phyloP scores from a whole-genome alignment of 2,113 vertebrate species.

The Neotragus moschatus region DNA sequence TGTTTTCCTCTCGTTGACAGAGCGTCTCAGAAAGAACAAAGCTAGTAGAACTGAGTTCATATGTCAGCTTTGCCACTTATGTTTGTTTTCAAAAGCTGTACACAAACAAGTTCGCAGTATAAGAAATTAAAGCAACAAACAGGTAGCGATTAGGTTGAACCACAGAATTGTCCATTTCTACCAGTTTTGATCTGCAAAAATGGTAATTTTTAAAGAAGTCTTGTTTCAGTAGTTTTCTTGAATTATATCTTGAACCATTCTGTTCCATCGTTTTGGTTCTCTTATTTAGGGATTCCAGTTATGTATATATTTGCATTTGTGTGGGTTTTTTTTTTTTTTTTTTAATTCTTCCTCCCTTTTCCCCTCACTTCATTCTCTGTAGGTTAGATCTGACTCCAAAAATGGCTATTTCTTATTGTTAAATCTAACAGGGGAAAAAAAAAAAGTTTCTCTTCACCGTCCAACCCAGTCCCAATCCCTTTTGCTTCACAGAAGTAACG shows the following conservation, averaged over 20 bases:
- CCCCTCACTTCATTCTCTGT: background rate
- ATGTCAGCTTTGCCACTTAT: background rate
- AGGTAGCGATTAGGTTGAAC: background rate
- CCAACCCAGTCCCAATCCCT: background rate
- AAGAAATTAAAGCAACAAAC: background rate
- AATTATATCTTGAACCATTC: background rate
- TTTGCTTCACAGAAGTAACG: background rate
- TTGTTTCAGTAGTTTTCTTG: background rate
- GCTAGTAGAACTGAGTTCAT: background rate
- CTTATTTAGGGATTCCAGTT: background rate
- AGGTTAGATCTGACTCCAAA: background rate
- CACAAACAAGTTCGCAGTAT: background rate
- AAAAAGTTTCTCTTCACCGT: background rate
- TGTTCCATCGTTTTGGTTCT: background rate
- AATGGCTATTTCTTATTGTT: background rate
- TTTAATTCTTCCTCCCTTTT: background rate
- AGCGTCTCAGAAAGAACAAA: background rate
- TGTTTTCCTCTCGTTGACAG: background rate
- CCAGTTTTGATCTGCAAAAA: background rate
- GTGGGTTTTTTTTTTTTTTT: background rate
- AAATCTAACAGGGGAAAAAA: background rate
- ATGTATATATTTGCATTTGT: background rate
- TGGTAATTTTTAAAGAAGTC: background rate
- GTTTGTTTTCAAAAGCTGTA: background rate
- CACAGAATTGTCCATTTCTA: background rate